Base-by-base conservation (phyloP, 2,113 vertebrate species). In the Ctenomys sociabilis region DNA sequence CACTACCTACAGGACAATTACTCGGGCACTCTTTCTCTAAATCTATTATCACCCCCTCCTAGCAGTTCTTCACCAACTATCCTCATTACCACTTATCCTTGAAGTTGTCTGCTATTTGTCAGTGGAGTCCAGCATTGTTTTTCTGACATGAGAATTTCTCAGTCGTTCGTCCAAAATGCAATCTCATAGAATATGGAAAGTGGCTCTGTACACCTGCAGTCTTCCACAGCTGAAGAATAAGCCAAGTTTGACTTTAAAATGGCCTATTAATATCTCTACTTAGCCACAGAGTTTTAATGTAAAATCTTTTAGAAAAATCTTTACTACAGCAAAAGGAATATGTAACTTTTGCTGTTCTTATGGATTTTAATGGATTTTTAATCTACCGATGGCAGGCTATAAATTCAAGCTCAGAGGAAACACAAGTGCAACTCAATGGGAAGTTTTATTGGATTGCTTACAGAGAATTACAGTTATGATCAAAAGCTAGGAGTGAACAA, bases 351-450 rank as follows among this genome's bases (percentile, higher is more conserved):
- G 72, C 90, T 96, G 86, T 78, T 98, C 95, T 91, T 97, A 98
- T 96, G 92, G 97, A 98, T 98, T 98, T 98, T 98, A 98, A 98
- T 97, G 98, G 98, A 98, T 98, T 98, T 98, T 98, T 98, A 98
- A 98, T 98, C 97, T 98, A 95, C 96, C 54, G 57, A 97, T 87
- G 87, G 95, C 97, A 96, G 97, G 93, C 97, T 97, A 82, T 97
- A 98, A 98, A 98, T 98, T 97, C 82, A 61, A 49, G 77, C 96
- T 98, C 96, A 97, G 98, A 98, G 92, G 95, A 98, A 94, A 98
- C 81, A 95, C 3, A 37, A 98, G 82, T 88, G 77, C 81, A 95
- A 98, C 97, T 98, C 97, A 95, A 98, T 97, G 90, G 73, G 91
- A 98, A 98, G 93, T 96, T 97, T 98, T 97, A 98, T 98, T 94